A percentile compares a stretch with the other conserved stretches of the same genome.
Evolutionary conservation across 2,113 vertebrate species (phyloP).

Genomic region (Cyprinodon tularosa): DNA sequence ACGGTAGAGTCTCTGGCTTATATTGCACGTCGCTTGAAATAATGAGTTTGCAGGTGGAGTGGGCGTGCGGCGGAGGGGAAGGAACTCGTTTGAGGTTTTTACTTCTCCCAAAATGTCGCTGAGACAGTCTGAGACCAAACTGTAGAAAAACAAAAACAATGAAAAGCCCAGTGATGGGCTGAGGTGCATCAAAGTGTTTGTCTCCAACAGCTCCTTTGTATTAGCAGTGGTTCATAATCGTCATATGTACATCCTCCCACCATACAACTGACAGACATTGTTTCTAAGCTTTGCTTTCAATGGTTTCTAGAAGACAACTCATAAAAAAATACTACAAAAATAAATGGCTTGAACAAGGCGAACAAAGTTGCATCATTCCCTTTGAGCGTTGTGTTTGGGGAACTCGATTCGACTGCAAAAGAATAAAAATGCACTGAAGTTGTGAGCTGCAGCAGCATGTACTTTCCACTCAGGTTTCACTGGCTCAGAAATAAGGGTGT

Average conservation of each 20-base stretch:
- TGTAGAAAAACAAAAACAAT: constrained; percentile 10
- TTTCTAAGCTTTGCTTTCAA: constrained; percentile 69
- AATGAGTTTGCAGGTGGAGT: constrained; percentile 50
- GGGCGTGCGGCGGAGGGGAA: background rate
- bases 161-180: constrained; percentile 36
- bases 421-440: constrained; percentile 57
- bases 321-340: constrained; percentile 62
- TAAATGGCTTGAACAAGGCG: constrained; percentile 77
- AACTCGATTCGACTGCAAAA: constrained; percentile 55
- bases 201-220: constrained; percentile 65
- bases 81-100: constrained; percentile 52
- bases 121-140: constrained; percentile 63
- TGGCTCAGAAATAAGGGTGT: constrained; percentile 84
- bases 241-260: constrained; percentile 43
- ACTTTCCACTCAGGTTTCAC: constrained; percentile 72
- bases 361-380: constrained; percentile 76
- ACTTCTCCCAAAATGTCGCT: constrained; percentile 41
- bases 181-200: constrained; percentile 68
- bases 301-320: constrained; percentile 61
- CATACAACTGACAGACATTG: constrained; percentile 59
- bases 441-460: constrained; percentile 67
- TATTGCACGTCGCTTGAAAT: constrained; percentile 82
- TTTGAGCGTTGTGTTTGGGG: constrained; percentile 64
- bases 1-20: constrained; percentile 80
- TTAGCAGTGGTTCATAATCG: constrained; percentile 71